phyloP scores from a whole-genome alignment of 2,888 invertebrate species.

The Polietes domitor region DNA sequence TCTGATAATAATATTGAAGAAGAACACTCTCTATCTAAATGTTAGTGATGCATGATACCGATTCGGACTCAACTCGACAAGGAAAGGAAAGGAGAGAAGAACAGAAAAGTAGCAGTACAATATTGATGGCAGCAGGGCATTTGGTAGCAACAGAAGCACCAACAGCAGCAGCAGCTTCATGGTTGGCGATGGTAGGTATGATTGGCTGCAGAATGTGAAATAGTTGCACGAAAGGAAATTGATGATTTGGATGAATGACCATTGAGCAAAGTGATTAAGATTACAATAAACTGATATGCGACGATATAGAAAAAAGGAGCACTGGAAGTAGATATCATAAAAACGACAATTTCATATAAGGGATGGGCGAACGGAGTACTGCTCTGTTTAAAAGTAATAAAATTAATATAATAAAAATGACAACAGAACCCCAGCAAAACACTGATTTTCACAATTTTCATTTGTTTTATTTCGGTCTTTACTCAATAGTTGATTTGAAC shows the following conservation, averaged over 20 bases:
- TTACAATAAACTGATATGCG: slow-evolving; percentile 75
- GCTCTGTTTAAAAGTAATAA: background rate
- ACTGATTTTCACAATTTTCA: no score
- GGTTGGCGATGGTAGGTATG: slow-evolving; percentile 8
- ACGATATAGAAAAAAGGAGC: background rate
- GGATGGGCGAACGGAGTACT: background rate
- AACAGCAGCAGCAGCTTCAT: background rate
- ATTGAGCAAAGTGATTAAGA: slow-evolving; percentile 79
- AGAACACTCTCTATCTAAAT: slow-evolving; percentile 50
- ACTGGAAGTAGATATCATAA: slow-evolving; percentile 3
- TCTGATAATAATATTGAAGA: slow-evolving; percentile 62
- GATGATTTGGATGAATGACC: slow-evolving; percentile 80
- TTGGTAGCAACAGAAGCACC: slow-evolving; percentile 5
- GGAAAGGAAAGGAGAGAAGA: background rate
- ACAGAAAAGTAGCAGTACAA: background rate
- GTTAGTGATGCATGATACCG: slow-evolving; percentile 58
- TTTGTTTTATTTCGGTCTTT: no score
- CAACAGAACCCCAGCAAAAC: background rate
- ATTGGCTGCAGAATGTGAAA: slow-evolving; percentile 44
- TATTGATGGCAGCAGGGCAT: slow-evolving; percentile 31
- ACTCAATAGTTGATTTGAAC: no score
- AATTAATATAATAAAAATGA: background rate
- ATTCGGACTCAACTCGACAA: background rate
- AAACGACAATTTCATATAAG: background rate
- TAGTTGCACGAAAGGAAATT: slow-evolving; percentile 74